A percentile compares a stretch with the other conserved stretches of the same genome.
Evolutionary conservation across 2,113 vertebrate genomes (phyloP).

Genomic region (Hemiscyllium ocellatum): DNA sequence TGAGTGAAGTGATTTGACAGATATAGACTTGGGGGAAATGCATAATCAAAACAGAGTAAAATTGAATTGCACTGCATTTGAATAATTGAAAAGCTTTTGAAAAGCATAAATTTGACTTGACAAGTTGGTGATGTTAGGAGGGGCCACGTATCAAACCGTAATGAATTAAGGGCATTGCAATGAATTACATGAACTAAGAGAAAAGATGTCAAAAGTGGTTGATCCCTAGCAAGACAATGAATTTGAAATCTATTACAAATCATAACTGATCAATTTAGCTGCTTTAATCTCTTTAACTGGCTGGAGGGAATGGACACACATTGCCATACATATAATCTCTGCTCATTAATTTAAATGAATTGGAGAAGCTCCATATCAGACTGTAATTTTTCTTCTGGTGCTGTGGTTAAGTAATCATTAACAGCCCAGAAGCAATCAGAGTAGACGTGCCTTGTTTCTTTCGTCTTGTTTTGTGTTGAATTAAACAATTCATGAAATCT

Average conservation of each 20-base stretch:
- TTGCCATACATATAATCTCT: neutral
- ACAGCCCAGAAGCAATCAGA: neutral
- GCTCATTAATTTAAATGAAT: neutral
- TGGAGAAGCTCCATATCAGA: neutral
- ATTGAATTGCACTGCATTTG: constrained; percentile 15
- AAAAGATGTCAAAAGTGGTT: neutral
- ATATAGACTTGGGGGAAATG: constrained; percentile 10
- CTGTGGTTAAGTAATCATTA: neutral
- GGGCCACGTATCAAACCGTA: neutral
- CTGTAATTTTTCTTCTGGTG: neutral
- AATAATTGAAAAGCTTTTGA: constrained; percentile 29
- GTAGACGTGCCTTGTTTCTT: neutral
- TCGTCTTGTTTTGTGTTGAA: neutral
- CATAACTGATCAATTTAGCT: neutral
- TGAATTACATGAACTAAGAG: neutral
- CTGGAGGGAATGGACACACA: neutral
- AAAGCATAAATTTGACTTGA: neutral
- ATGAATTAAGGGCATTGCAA: neutral
- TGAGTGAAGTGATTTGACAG: neutral
- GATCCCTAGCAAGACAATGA: neutral
- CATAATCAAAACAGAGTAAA: constrained; percentile 28
- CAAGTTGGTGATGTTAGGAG: neutral
- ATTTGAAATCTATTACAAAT: constrained; percentile 3
- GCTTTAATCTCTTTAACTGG: neutral
- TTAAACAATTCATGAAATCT: neutral